Conservation (phyloP, 2,888 invertebrate species). For the Anodontia alba region DNA sequence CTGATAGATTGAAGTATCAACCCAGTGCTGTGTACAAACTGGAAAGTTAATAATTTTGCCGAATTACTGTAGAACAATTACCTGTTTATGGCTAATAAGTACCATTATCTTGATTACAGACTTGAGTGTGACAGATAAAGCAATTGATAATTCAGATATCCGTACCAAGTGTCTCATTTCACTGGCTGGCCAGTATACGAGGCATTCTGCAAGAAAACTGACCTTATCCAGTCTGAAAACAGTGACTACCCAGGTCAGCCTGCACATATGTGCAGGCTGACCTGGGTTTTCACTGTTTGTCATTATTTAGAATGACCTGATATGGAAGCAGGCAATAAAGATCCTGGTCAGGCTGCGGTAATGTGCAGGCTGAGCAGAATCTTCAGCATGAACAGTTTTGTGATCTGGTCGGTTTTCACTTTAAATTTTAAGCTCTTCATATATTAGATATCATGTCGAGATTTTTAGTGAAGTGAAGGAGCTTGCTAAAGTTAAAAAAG, state of each 20-base stretch:
- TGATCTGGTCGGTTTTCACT: not conserved
- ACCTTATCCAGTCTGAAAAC: not conserved
- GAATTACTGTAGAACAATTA: not conserved
- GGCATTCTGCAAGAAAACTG: not conserved
- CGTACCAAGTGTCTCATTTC: conserved; percentile 3
- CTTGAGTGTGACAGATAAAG: not conserved
- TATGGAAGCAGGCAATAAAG: too few relatives aligned
- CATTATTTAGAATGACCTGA: too few relatives aligned
- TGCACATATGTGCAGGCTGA: too few relatives aligned
- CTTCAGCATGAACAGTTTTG: not conserved
- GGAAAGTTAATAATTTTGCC: not conserved
- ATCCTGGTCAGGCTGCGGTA: too few relatives aligned
- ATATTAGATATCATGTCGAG: not conserved
- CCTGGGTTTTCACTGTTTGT: too few relatives aligned
- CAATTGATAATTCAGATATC: not conserved
- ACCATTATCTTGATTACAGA: not conserved
- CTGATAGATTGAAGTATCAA: too few relatives aligned
- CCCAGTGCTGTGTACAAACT: too few relatives aligned
- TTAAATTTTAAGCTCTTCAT: too few relatives aligned
- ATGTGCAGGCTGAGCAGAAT: not conserved
- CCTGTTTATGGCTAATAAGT: not conserved
- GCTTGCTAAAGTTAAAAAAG: not conserved
- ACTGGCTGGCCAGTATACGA: not conserved
- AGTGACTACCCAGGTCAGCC: too few relatives aligned
- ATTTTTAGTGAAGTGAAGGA: not conserved